Conservation (phyloP, 2,888 invertebrate genomes). For the Lasioglossum malachurum region DNA sequence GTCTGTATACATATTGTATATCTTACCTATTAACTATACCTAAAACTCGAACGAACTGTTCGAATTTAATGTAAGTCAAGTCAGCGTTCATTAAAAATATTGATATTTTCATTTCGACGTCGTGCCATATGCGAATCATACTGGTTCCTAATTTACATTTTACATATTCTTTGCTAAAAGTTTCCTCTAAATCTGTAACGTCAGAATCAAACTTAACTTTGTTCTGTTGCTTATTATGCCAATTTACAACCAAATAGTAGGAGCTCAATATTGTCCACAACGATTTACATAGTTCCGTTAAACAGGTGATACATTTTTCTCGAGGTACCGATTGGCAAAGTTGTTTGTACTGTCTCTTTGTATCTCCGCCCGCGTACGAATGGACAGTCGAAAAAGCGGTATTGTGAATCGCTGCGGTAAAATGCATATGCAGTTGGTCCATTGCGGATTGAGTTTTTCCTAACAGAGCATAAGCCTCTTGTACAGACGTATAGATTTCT, state of each 20-base stretch:
- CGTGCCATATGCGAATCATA: conserved; percentile 95
- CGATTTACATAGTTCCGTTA: conserved; percentile 94
- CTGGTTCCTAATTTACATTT: conserved; percentile 96
- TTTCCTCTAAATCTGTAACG: conserved; percentile 87
- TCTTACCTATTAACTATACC: conserved; percentile 91
- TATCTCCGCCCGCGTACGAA: conserved; percentile 86
- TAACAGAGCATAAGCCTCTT: conserved; percentile 94
- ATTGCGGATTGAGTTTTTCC: conserved; percentile 97
- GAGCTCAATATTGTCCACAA: conserved; percentile 93
- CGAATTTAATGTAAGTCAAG: conserved; percentile 95
- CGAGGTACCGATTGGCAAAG: conserved; percentile 89
- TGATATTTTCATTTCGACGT: conserved; percentile 96
- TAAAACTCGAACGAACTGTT: conserved; percentile 96
- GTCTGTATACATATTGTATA: neutral
- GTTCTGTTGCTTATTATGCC: conserved; percentile 88
- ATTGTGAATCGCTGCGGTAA: conserved; percentile 95
- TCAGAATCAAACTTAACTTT: conserved; percentile 79
- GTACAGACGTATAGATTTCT: conserved; percentile 92
- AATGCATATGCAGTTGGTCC: conserved; percentile 98
- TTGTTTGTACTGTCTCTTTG: conserved; percentile 92
- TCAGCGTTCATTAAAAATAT: conserved; percentile 92
- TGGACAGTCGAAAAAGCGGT: conserved; percentile 89
- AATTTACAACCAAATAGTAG: conserved; percentile 91
- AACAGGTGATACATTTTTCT: conserved; percentile 90
- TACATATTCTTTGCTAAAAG: conserved; percentile 91